Base-by-base conservation (phyloP, 2,888 invertebrate species). In the Thalpophila matura region DNA sequence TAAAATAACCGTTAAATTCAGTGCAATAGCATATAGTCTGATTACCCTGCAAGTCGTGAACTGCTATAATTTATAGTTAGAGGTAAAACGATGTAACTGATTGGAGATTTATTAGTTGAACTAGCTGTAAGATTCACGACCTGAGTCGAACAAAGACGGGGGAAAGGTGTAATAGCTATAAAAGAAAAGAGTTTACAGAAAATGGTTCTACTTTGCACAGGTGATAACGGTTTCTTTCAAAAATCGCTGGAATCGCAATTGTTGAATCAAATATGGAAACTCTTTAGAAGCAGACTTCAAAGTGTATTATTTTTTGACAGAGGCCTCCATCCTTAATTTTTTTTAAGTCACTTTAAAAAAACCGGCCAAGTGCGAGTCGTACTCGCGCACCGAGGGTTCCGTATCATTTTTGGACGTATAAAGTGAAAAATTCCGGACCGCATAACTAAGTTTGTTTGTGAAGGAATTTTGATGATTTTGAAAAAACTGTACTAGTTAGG, bases 41-140 rank as follows among this genome's bases (percentile, higher is more conserved):
- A 58, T 50, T 33, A 54, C 50, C 40, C 4, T 42, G 53, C 45
- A 20, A 35, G 50, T 50, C 65, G 54, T 59, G 65, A 65, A 55
- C 24, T 27, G 29, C 9, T 43, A 6, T 33, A 47, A 72, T 66
- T 49, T 66, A 66, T 16, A 20, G 73, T 51, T 73, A 72, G 53
- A 53, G 73, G 3, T 0, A 1, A 27, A 53, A 6, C 67, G 59
- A 71, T 70, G 56, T 53, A 67, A 67, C 56, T 71, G 73, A 73
- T 73, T 53, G 73, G 38, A 42, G 67, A 71, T 50, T 71, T 54
- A 71, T 50, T 71, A 50, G 61, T 73, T 50, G 61, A 54, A 67
- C 67, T 31, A 22, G 31, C 49, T 40, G 12, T 18, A 72, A 61
- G 73, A 67, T 71, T 73, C 70, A 73, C 38, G 58, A 18, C 16